Base-by-base conservation (phyloP, 2,888 invertebrate genomes). In the Drosophila neotestacea region DNA sequence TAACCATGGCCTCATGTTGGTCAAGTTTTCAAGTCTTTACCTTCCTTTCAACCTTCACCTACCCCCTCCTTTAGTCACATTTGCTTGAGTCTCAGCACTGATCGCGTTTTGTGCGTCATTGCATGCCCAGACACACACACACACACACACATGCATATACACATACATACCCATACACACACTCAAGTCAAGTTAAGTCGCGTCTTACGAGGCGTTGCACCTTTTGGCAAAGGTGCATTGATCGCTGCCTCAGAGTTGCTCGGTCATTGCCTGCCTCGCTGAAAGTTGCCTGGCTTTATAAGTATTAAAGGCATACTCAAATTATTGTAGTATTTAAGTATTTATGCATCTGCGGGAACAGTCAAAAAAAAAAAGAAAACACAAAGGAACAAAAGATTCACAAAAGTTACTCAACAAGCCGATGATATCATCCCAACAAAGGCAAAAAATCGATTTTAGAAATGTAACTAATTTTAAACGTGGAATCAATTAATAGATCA, bases 41-140 rank as follows among this genome's bases (percentile, higher is more conserved):
- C 10, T 11, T 22, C 58, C 28, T 11, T 28, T 16, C 36, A 22
- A 11, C 13, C n/a, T 42, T 30, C 30, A 42, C 27, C 50, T 47
- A 9, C 30, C n/a, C 10, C 11, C 34, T 11, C 11, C n/a, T 55
- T 61, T 63, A n/a, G 28, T 28, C n/a, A 46, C 46, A 9, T 47
- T 32, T 32, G 62, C 66, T 67, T 16, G 48, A 41, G 46, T 52
- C 63, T 50, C 52, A 59, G 70, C 70, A 38, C 38, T 86, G 85
- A 88, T 85, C 85, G 85, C 85, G 89, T 86, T 85, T 86, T 77
- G 89, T 85, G 85, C 85, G 85, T 85, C 87, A 85, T 81, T 85
- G 89, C 84, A 84, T 79, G 74, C 72, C 56, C 78, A 83, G 70
- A 77, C 81, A 62, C 13, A 70, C 34, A 55, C 42, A 52, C 36